Evolutionary conservation across 2,888 invertebrate genomes (phyloP).

Genomic region (Isoperla grammatica): DNA sequence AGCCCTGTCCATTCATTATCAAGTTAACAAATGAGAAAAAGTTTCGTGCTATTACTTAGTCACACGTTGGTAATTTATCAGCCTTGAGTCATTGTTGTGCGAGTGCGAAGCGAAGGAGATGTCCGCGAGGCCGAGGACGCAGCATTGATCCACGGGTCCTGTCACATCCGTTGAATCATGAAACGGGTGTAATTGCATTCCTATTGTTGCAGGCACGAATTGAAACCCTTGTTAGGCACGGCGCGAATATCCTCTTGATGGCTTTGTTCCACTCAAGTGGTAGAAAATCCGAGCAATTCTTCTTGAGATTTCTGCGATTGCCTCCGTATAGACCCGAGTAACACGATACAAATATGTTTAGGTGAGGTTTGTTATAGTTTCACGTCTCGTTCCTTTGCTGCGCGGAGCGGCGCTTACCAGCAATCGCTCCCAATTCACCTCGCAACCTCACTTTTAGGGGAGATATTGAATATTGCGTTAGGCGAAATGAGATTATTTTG

Average conservation of each 20-base stretch:
- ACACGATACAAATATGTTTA: no score
- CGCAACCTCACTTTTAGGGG: no score
- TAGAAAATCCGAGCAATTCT: no score
- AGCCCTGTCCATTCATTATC: slow-evolving; percentile 3
- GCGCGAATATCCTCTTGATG: background rate
- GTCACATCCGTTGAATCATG: slow-evolving; percentile 7
- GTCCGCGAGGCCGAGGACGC: background rate
- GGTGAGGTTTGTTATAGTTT: no score
- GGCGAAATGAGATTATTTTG: no score
- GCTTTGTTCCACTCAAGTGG: no score
- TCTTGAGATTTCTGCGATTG: no score
- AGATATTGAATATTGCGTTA: no score
- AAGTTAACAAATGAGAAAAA: slow-evolving; percentile 3
- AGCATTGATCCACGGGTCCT: background rate
- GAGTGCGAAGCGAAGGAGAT: background rate
- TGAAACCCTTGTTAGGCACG: background rate
- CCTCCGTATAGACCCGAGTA: no score
- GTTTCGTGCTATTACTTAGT: background rate
- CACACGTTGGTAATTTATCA: slow-evolving; percentile 9
- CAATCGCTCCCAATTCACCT: no score
- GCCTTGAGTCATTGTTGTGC: background rate
- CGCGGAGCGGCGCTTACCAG: no score
- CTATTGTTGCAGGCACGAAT: slow-evolving; percentile 6
- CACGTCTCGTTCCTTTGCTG: no score
- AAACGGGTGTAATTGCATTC: slow-evolving; percentile 16